These are phyloP conservation scores for Drosophila peninsularis DNA, from an alignment of 2,888 invertebrate genomes.

Conservation along the genomic window DNA sequence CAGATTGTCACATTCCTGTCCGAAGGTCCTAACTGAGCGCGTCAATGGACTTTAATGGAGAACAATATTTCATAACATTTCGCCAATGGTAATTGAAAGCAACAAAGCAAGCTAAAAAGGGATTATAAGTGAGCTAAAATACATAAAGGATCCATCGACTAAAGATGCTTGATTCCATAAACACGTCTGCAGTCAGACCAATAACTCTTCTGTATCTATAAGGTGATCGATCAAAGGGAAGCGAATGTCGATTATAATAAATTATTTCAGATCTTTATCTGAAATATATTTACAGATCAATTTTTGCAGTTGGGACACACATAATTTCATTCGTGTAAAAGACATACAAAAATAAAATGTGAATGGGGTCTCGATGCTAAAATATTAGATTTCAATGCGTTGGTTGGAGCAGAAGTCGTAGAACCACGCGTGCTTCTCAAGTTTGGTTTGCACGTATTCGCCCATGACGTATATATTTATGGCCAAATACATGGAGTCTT, in stretches of 20 bases:
- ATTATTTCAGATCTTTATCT: neutral
- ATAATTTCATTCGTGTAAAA: neutral
- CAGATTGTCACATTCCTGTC: constrained; percentile 55
- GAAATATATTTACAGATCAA: neutral
- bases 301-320: neutral
- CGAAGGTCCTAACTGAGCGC: constrained; percentile 10
- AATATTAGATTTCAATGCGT: constrained; percentile 5
- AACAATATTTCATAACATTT: neutral
- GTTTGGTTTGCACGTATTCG: constrained; percentile 16
- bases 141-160: neutral
- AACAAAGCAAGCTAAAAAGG: neutral
- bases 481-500: constrained; percentile 5
- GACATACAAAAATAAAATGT: neutral
- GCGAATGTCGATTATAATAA: no score
- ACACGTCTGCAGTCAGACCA: no score
- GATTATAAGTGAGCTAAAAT: neutral
- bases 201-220: no score
- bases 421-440: constrained; percentile 37
- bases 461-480: constrained; percentile 40
- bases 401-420: constrained; percentile 16
- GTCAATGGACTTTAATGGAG: constrained; percentile 12
- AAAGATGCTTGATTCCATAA: no score
- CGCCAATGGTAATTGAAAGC: constrained; percentile 5
- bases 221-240: no score
- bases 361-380: neutral